Evolutionary conservation across 2,797 vertebrate species (phyloP), one percentile per base, ranked within the genome.

Genomic region (Eptatretus atami): DNA sequence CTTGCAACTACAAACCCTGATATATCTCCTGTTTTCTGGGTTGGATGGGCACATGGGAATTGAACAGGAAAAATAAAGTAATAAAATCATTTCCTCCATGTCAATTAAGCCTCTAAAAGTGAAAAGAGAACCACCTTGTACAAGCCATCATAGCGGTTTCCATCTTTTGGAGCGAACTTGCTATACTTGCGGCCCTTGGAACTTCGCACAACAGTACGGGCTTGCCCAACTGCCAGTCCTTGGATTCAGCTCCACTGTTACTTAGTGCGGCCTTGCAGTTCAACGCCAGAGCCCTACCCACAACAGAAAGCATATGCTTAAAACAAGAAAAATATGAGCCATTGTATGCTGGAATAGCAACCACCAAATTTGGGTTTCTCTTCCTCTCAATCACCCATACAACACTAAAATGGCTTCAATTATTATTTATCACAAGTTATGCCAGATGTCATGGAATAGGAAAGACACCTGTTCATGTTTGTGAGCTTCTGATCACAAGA

Each of bases 401-500:
- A 44, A 44, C 31, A 44, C 31, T 8, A 4, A 44, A 44, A 44
- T 44, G 31, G 31, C 6, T 44, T 44, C 31, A 4, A 44, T 44
- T 8, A 44, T 44, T 44, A 44, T 44, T 44, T 44, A 44, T 44
- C 31, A 52, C 2, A 3, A 5, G 53, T 1, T 57, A 52, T 11
- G 31, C 53, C 63, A 63, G 1, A 13, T 9, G 3, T 1, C 14
- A 8, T 63, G 1, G 1, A 3, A 44, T 44, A 8, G 31, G 6
- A 0, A 12, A 31, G 73, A 1, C 64, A 95, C 90, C 88, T 77
- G 78, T 98, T 98, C 82, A 86, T 96, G 67, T 98, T 90, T 69
- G 86, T 92, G 54, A 98, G 84, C 63, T 94, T 98, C 71, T 98
- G 92, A 65, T 98, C 90, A 65, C 87, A 96, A 1, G 88, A 96